Base-by-base conservation (phyloP, 2,113 vertebrate species). In the Phocoena sinus region DNA sequence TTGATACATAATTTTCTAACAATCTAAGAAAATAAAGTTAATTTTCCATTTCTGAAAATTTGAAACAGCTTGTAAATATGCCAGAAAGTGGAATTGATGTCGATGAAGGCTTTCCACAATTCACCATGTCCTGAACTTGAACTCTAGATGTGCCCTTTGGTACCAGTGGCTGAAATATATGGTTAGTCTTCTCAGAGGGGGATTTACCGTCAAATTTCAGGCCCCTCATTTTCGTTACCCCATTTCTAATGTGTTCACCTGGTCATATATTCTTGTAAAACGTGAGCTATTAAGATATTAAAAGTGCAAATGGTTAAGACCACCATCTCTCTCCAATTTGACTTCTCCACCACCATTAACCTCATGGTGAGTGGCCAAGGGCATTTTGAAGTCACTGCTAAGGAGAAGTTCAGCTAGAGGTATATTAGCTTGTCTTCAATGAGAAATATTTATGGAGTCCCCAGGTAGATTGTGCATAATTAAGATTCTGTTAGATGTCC, bases 61-160 rank as follows among this genome's bases (percentile, higher is more conserved):
- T 85, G 36, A 74, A 68, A 58, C 3, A 76, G n/a, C 17, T 38
- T 10, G 53, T 38, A 90, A 86, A 56, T 67, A 15, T 53, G 25
- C 47, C 20, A 65, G 13, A 74, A 65, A 63, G 23, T 68, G 21
- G n/a, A 28, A 0, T 18, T 53, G 15, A 53, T 53, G 53, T 53
- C 18, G 5, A 50, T 28, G 23, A 20, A 15, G 2, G 0, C 9
- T 5, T n/a, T 41, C 6, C 13, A 17, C 2, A 13, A 26, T 23
- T 25, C 17, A 53, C 53, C 15, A 53, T 1, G 53, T 17, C 13
- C 21, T 81, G 41, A 62, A 6, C 44, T 11, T 89, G 9, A 6
- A 2, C 8, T 71, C 20, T 17, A 7, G n/a, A 18, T 3, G 28
- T 14, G 7, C 0, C 28, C 8, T 6, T 58, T 41, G 56, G 4